Conservation (phyloP, 2,113 vertebrate species). For the Rostratula benghalensis region DNA sequence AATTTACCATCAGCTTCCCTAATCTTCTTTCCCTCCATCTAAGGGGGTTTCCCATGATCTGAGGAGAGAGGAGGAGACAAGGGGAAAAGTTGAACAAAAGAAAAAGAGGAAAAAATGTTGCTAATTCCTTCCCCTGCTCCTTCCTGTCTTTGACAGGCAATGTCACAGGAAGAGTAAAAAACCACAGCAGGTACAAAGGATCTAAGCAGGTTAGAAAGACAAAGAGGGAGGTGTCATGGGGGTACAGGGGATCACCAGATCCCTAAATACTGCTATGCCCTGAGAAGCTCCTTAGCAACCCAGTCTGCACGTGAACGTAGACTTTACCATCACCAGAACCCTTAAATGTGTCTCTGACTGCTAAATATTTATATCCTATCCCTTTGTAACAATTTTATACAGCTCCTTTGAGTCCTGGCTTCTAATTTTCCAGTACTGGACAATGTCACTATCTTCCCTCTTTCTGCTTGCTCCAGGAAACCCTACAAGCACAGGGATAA, state of each 20-base stretch:
- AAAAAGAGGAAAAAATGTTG: background rate
- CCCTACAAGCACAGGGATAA: background rate
- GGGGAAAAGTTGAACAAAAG: background rate
- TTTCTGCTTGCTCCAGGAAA: background rate
- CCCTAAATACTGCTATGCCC: background rate
- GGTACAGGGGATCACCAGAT: background rate
- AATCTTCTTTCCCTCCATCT: background rate
- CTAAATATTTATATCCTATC: background rate
- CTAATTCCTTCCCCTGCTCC: background rate
- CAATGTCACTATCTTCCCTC: background rate
- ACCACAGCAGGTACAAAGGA: background rate
- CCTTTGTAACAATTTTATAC: background rate
- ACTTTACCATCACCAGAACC: background rate
- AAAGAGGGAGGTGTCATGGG: background rate
- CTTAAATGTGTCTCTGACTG: background rate
- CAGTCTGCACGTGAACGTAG: background rate
- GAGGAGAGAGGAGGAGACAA: background rate
- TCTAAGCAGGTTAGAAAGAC: background rate
- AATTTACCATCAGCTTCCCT: background rate
- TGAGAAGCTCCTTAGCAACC: background rate
- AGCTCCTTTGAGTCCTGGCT: background rate
- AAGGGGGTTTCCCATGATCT: background rate
- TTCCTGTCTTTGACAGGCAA: background rate
- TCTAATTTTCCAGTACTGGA: background rate
- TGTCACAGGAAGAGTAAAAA: background rate